Evolutionary conservation across 2,113 vertebrate genomes (phyloP).

Genomic region (Gallinago jamesoni): DNA sequence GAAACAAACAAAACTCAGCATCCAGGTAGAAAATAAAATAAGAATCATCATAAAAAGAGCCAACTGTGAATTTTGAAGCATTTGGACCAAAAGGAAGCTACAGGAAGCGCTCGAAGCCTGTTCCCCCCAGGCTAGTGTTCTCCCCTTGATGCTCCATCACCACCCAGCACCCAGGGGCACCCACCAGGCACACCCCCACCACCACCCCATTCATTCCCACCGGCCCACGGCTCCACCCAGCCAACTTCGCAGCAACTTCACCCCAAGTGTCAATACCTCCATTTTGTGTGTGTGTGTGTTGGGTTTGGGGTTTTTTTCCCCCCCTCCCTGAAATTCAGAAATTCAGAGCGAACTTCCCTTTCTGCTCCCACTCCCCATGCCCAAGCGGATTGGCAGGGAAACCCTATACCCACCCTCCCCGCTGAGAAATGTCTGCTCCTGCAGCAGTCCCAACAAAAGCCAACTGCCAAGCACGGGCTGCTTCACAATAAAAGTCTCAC

Average conservation of each 20-base stretch:
- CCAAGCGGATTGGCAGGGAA: constrained; percentile 77
- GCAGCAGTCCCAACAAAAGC: constrained; percentile 81
- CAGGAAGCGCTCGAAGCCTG: not conserved
- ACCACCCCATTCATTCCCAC: constrained; percentile 22
- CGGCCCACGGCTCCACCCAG: constrained; percentile 23
- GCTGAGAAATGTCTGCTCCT: constrained; percentile 76
- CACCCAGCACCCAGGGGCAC: not conserved
- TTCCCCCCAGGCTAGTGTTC: not conserved
- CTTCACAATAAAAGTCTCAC: constrained; percentile 78
- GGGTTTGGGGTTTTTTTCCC: not conserved
- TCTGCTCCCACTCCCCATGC: constrained; percentile 62
- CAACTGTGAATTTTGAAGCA: not conserved
- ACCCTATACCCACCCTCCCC: constrained; percentile 75
- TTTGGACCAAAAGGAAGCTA: not conserved
- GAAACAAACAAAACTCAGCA: not conserved
- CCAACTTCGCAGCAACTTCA: constrained; percentile 50
- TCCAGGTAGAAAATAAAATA: not conserved
- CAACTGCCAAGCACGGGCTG: constrained; percentile 70
- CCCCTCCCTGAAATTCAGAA: constrained; percentile 44
- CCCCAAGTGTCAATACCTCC: constrained; percentile 64
- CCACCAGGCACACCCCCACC: not conserved
- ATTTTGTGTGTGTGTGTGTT: not conserved
- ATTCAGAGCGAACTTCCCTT: constrained; percentile 65
- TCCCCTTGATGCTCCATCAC: not conserved
- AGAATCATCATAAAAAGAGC: not conserved